phyloP scores from a whole-genome alignment of 2,888 invertebrate species.

The Metopia argyrocephala region DNA sequence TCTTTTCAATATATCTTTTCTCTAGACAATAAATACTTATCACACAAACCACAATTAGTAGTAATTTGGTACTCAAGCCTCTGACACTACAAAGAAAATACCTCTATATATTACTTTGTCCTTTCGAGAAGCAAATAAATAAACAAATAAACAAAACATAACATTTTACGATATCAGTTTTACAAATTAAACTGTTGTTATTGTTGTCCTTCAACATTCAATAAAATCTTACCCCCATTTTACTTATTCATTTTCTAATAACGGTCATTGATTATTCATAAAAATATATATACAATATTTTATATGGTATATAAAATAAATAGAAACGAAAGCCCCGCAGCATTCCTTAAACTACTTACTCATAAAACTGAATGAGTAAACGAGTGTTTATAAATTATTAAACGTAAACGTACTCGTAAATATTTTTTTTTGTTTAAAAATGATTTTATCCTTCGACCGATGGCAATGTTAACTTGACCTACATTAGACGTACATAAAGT shows the following conservation, averaged over 20 bases:
- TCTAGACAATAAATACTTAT: no score
- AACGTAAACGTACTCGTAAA: slow-evolving; percentile 50
- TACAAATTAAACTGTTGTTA: no score
- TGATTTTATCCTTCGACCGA: slow-evolving; percentile 60
- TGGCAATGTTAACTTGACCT: slow-evolving; percentile 64
- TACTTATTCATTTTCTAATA: slow-evolving; percentile 29
- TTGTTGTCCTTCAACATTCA: neutral
- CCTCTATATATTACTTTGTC: no score
- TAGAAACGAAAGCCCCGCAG: slow-evolving; percentile 35
- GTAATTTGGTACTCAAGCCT: no score
- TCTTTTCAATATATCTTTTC: no score
- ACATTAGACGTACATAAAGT: slow-evolving; percentile 53
- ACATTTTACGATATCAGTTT: no score
- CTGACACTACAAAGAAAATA: no score
- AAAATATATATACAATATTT: slow-evolving; percentile 36
- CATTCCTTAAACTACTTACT: no score
- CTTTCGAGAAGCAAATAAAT: no score
- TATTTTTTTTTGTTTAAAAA: slow-evolving; percentile 55
- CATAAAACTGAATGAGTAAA: neutral
- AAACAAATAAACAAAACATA: no score
- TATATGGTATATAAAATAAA: no score
- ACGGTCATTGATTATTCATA: slow-evolving; percentile 48
- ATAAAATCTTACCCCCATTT: slow-evolving; percentile 18
- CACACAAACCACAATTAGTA: no score
- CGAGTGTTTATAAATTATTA: slow-evolving; percentile 15